Evolutionary conservation across 2,888 invertebrate species (phyloP).

Genomic region (Scrobipalpa atriplicella): DNA sequence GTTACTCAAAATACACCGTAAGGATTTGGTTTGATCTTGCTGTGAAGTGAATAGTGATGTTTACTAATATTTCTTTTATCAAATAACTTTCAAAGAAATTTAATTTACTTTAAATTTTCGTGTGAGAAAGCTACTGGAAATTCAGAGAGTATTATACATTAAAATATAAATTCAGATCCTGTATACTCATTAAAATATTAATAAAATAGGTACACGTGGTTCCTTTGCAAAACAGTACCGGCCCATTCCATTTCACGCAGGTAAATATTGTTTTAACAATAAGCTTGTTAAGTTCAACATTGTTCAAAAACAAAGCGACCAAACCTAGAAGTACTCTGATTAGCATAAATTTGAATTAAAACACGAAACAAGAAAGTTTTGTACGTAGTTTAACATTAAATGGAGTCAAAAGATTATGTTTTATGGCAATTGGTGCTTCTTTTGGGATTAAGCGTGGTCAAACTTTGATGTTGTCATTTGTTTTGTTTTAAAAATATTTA

Average conservation of each 20-base stretch:
- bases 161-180: no score
- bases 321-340: constrained; percentile 42
- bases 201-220: no score
- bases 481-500: neutral
- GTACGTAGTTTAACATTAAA: constrained; percentile 44
- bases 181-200: no score
- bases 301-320: constrained; percentile 36
- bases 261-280: constrained; percentile 7
- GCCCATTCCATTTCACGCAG: neutral
- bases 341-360: constrained; percentile 67
- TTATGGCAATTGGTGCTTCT: constrained; percentile 32
- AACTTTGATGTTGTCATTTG: neutral
- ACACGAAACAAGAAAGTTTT: constrained; percentile 39
- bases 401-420: constrained; percentile 53
- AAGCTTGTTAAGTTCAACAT: constrained; percentile 24
- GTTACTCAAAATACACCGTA: no score
- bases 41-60: no score
- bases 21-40: no score
- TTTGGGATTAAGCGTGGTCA: neutral
- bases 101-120: no score
- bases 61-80: no score
- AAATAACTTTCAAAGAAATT: no score
- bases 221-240: no score
- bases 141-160: no score
- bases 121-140: no score